Evolutionary conservation across 2,797 vertebrate genomes (phyloP), one percentile per base, ranked within the genome.

Genomic region (Corythornis leucogaster): DNA sequence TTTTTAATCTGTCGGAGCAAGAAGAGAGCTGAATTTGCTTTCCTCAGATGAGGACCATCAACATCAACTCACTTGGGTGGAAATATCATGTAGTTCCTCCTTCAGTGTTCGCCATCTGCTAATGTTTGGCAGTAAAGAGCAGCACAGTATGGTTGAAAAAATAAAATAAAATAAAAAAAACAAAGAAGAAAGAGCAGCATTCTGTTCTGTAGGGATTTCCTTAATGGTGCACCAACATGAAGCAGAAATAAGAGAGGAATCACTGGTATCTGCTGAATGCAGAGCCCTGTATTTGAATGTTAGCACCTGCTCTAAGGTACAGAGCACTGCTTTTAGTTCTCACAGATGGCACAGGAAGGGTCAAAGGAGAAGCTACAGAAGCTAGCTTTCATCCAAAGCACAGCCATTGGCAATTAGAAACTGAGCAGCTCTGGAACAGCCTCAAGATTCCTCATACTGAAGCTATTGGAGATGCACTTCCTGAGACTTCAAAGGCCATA

Each of bases 401-500:
- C 78, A 84, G 83, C 38, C 74, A 91, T 6, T 46, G 77, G 77
- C 89, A 96, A 95, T 91, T 89, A 75, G 75, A 51, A 90, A 68
- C 83, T 30, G 71, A 93, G 84, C 12, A 86, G 61, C 71, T 89
- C 94, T 91, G 96, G 94, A 94, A 86, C 50, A 64, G 78, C 88
- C 93, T 93, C 86, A 51, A 48, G 80, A 94, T 86, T 93, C 75
- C 84, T 62, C 93, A 93, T 80, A 87, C 71, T 90, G 75, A 93
- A 94, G 80, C 90, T 58, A 90, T 96, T 96, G 87, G 46, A 75
- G 87, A 95, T 82, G 83, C 71, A 55, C 50, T 95, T 95, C 87
- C 91, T 48, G 74, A 86, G 58, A 89, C 94, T 94, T 92, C 91
- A 95, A 96, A 96, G 87, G 79, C 79, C 46, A 80, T 85, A 92